Base-by-base conservation (phyloP, 2,113 vertebrate genomes). In the Myrmecobius fasciatus region DNA sequence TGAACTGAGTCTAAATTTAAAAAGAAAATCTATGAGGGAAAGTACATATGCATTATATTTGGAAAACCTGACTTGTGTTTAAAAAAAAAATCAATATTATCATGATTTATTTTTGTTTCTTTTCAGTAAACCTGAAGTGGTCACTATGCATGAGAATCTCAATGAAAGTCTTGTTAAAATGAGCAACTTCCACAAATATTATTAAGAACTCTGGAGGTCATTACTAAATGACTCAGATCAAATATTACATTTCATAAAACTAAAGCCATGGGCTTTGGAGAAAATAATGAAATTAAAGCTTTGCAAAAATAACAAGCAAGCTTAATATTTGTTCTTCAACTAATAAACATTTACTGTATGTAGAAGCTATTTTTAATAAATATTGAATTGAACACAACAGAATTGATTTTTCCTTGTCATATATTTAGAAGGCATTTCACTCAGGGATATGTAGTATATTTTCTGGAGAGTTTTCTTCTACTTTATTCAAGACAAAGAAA, bases 61-160 rank as follows among this genome's bases (percentile, higher is more conserved):
- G 17, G 49, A 91, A 20, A 43, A 83, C 0, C 93, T 94, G 49
- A 46, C 14, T 91, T 25, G n/a, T 91, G 28, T 83, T 91, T 93
- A 22, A 92, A 95, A 92, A n/a, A n/a, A n/a, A n/a, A n/a, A 47
- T 91, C 49, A 31, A 53, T 90, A 9, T 0, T 75, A 90, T 24
- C 52, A 51, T 93, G 60, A 53, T 49, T 91, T 56, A 60, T 47
- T 92, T 95, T 94, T 92, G 52, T 89, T 92, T 52, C 31, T 94
- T 90, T 83, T 24, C 48, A 48, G 14, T 89, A 95, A 95, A 96
- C 67, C 67, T 51, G 91, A 5, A 97, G 28, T 54, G 25, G 46
- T 92, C 48, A 49, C 20, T 93, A 90, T 89, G 89, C 89, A 47
- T 89, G 14, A 53, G 31, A 95, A 49, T 48, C 47, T 31, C 46